Percentiles rank a stretch among this genome's conserved stretches.
Conservation (phyloP, 2,113 vertebrate species). For the Amia ocellicauda region DNA sequence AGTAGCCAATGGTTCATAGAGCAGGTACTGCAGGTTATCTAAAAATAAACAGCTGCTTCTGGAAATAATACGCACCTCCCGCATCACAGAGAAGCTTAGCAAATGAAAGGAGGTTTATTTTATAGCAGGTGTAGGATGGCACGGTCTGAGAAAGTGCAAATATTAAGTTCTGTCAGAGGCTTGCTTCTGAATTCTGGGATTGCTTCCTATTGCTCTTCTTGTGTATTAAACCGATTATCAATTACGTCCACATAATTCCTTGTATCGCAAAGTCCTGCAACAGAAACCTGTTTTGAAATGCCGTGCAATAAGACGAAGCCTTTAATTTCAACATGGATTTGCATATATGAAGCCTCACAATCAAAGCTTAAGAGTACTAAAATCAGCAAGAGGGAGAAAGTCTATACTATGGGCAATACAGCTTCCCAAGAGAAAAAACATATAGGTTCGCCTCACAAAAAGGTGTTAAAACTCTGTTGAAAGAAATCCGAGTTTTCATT, state of each 20-base stretch:
- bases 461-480: slow-evolving; percentile 5
- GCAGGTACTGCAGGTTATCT: slow-evolving; percentile 30
- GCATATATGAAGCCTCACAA: slow-evolving; percentile 21
- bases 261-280: neutral
- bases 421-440: slow-evolving; percentile 29
- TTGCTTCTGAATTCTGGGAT: neutral
- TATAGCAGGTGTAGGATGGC: neutral
- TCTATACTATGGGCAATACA: slow-evolving; percentile 22
- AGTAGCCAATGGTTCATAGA: slow-evolving; percentile 26
- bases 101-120: slow-evolving; percentile 14
- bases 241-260: neutral
- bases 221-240: neutral
- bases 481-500: slow-evolving; percentile 25
- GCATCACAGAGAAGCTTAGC: slow-evolving; percentile 11
- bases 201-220: neutral
- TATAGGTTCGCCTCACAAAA: slow-evolving; percentile 1
- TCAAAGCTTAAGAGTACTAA: slow-evolving; percentile 7
- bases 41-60: slow-evolving; percentile 42
- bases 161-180: neutral
- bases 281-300: slow-evolving; percentile 6
- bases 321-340: slow-evolving; percentile 16
- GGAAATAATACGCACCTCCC: slow-evolving; percentile 17
- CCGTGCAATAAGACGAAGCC: slow-evolving; percentile 12
- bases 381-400: slow-evolving; percentile 20
- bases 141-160: slow-evolving; percentile 8